Evolutionary conservation across 92 coral and sea anemone species (phyloP).

Genomic region (Epizoanthus rinbou): DNA sequence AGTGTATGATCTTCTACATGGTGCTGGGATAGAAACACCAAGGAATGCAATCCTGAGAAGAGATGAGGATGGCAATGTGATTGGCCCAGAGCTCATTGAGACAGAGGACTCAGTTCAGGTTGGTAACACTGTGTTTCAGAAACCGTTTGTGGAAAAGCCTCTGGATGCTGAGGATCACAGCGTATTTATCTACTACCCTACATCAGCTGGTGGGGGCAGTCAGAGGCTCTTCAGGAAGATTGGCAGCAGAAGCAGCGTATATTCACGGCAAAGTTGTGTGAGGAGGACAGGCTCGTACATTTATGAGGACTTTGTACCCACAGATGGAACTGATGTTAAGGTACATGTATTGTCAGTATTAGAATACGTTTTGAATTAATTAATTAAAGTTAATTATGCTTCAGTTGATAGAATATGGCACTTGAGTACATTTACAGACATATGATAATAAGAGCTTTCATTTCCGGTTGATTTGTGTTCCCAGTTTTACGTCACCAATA

Average conservation of each 20-base stretch:
- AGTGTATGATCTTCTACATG: constrained; percentile 75
- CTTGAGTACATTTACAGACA: too few species aligned
- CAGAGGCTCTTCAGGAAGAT: constrained; percentile 94
- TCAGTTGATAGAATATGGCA: too few species aligned
- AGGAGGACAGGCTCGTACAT: constrained; percentile 92
- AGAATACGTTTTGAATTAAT: background rate
- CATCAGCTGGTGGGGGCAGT: constrained; percentile 97
- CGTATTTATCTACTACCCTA: constrained; percentile 91
- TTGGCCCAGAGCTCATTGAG: constrained; percentile 84
- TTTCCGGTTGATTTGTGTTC: too few species aligned
- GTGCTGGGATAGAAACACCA: constrained; percentile 85
- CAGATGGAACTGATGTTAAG: constrained; percentile 99
- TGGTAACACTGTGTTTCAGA: constrained; percentile 86
- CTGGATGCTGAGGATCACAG: constrained; percentile 94
- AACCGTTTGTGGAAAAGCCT: constrained; percentile 98
- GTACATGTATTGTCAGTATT: constrained; percentile 35
- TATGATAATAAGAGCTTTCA: too few species aligned
- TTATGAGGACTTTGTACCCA: constrained; percentile 95
- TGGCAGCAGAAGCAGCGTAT: constrained; percentile 95
- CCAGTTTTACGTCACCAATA: too few species aligned
- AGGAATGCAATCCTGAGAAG: constrained; percentile 90
- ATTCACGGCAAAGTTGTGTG: constrained; percentile 93
- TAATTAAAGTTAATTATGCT: background rate
- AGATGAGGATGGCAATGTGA: constrained; percentile 76
- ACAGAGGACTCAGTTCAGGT: constrained; percentile 86